Percentiles rank a stretch among this genome's conserved stretches.
phyloP scores from a whole-genome alignment of 2,888 invertebrate genomes.

The Onthophagus sagittarius region DNA sequence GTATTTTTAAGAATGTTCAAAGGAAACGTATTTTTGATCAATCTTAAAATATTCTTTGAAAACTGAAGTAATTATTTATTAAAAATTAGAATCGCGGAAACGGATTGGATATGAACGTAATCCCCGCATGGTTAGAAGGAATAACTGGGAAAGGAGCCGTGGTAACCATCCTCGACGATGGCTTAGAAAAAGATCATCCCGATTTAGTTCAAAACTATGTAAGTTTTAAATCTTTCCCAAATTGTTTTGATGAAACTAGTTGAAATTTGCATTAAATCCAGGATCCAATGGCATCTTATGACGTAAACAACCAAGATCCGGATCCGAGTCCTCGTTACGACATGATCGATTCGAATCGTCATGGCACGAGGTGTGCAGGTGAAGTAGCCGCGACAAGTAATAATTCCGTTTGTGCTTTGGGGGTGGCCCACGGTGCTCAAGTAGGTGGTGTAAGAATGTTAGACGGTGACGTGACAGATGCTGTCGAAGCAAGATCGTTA shows the following conservation, averaged over 20 bases:
- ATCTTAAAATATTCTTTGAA: too few relatives aligned
- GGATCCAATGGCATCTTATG: conserved; percentile 94
- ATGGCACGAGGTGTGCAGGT: conserved; percentile 93
- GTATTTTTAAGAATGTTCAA: not conserved
- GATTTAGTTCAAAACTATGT: conserved; percentile 90
- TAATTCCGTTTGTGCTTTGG: conserved; percentile 93
- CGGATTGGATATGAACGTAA: conserved; percentile 93
- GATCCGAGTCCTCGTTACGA: conserved; percentile 98
- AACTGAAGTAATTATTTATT: conserved; percentile 21
- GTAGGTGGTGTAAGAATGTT: conserved; percentile 94
- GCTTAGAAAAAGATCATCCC: conserved; percentile 93
- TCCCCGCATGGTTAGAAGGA: conserved; percentile 91
- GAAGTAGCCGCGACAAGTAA: conserved; percentile 97
- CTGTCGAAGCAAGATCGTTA: conserved; percentile 93
- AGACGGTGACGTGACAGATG: conserved; percentile 98
- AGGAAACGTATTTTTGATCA: not conserved
- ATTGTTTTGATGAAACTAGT: not conserved
- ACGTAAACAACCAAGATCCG: conserved; percentile 93
- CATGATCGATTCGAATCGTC: conserved; percentile 92
- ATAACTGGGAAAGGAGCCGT: conserved; percentile 92
- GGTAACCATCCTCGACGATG: conserved; percentile 95
- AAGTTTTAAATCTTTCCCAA: conserved; percentile 50
- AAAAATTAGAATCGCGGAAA: conserved; percentile 77
- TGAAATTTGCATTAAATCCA: conserved; percentile 41
- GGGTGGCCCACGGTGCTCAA: conserved; percentile 91